A percentile compares a stretch with the other conserved stretches of the same genome.
Conservation (phyloP, 2,797 vertebrate genomes). For the Lacerta agilis region DNA sequence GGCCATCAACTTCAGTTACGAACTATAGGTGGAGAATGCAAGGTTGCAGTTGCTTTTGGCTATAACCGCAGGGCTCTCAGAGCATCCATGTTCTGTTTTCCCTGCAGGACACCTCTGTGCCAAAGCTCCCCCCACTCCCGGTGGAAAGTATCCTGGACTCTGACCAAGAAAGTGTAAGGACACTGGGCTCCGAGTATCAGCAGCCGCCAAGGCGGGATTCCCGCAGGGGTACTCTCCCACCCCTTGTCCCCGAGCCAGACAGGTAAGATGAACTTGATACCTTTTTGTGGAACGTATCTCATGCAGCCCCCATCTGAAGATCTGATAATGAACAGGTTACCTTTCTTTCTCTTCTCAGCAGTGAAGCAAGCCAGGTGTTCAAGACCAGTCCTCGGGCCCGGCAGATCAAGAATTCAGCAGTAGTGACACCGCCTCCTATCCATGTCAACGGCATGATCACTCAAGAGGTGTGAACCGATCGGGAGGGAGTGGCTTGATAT, state of each 20-base stretch:
- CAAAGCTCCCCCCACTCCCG: constrained; percentile 77
- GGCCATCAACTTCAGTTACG: not conserved
- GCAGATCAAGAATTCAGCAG: constrained; percentile 77
- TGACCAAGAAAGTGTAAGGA: constrained; percentile 84
- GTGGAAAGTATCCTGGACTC: constrained; percentile 79
- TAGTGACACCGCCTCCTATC: constrained; percentile 87
- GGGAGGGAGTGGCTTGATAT: too few relatives aligned
- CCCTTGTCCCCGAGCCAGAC: constrained; percentile 78
- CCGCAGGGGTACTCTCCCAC: constrained; percentile 81
- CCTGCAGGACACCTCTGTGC: constrained; percentile 83
- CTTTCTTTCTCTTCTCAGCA: constrained; percentile 49
- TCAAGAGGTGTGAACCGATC: constrained; percentile 76
- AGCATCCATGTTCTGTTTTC: not conserved
- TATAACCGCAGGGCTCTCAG: not conserved
- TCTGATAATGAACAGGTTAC: not conserved
- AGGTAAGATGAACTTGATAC: constrained; percentile 65
- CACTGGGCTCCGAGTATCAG: constrained; percentile 75
- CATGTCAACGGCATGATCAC: constrained; percentile 80
- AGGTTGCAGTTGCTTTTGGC: not conserved
- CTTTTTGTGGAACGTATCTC: not conserved
- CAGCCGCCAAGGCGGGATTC: constrained; percentile 66
- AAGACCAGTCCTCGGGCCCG: constrained; percentile 82
- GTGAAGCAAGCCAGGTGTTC: constrained; percentile 79
- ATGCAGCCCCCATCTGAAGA: not conserved
- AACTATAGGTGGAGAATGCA: not conserved